Conservation (phyloP, 2,113 vertebrate genomes). For the Cyphomyrus plagiostoma region DNA sequence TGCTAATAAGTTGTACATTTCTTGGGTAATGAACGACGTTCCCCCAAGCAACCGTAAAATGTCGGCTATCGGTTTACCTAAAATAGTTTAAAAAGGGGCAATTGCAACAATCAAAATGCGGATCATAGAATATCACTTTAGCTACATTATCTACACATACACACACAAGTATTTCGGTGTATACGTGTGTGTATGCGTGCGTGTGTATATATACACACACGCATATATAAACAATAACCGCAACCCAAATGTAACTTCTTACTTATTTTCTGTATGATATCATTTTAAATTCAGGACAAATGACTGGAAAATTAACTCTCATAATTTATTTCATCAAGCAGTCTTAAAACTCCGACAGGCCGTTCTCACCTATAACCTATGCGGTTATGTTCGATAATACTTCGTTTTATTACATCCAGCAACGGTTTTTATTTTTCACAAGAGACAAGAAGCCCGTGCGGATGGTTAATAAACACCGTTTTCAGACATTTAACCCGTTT, state of each 20-base stretch:
- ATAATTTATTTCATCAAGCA: not conserved
- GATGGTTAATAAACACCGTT: constrained; percentile 28
- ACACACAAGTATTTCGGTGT: not conserved
- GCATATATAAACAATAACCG: not conserved
- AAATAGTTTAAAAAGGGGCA: not conserved
- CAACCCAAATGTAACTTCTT: not conserved
- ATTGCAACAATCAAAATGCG: not conserved
- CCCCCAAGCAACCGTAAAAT: not conserved
- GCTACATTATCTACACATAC: not conserved
- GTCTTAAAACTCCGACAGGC: not conserved
- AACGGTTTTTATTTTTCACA: constrained; percentile 65
- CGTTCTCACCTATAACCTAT: not conserved
- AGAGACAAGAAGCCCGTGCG: constrained; percentile 52
- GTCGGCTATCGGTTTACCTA: not conserved
- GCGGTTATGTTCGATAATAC: constrained; percentile 61
- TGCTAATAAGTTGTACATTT: not conserved
- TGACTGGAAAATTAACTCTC: not conserved
- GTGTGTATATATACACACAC: not conserved
- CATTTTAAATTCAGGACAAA: not conserved
- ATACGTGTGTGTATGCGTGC: too few species aligned
- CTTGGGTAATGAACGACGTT: not conserved
- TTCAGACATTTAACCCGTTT: constrained; percentile 5
- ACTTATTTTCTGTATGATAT: not conserved
- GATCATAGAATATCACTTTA: not conserved
- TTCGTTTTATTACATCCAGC: constrained; percentile 64